Evolutionary conservation across 2,888 invertebrate species (phyloP), one percentile per base, ranked within the genome.

Genomic region (Junonia oenone): DNA sequence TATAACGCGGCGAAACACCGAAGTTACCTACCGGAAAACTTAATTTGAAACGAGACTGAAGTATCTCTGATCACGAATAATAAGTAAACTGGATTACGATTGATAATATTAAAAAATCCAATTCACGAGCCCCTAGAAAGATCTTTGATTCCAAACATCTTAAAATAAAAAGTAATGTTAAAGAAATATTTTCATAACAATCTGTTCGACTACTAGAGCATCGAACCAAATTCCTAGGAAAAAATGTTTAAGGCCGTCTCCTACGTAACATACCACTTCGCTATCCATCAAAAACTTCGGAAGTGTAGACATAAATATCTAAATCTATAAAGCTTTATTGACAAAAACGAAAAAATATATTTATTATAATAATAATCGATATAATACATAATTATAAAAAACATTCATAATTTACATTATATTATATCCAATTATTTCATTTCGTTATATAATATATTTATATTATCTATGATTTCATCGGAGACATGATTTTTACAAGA

Each of bases 351-450:
- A 68, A 73, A 68, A 68, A 72, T 69, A 71, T 67, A 63, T 68
- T 63, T 64, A 68, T 65, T 69, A 71, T 67, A 63, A 68, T 63
- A 63, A 68, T 65, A 68, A 61, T 49, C 19, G 52, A 53, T 56
- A 56, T 27, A 51, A 57, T 59, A 69, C 64, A 67, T 73, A 75
- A 70, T 71, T 77, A 81, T 76, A 78, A 78, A 59, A 76, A 80
- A 76, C 73, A 78, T 78, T 74, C 67, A 77, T 75, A 77, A 78
- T 78, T 75, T 79, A 78, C 72, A 72, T 71, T 79, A 80, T 76
- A 43, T n/a, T n/a, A n/a, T 43, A 76, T 75, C 74, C 63, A 75
- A 77, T 78, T 79, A 78, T 78, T 75, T 75, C 64, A 60, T 75
- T 45, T 49, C 14, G 68, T 68, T 77, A 73, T 73, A 68, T 71